Conservation (phyloP, 2,888 invertebrate species). For the Caenorhabditis sp. region DNA sequence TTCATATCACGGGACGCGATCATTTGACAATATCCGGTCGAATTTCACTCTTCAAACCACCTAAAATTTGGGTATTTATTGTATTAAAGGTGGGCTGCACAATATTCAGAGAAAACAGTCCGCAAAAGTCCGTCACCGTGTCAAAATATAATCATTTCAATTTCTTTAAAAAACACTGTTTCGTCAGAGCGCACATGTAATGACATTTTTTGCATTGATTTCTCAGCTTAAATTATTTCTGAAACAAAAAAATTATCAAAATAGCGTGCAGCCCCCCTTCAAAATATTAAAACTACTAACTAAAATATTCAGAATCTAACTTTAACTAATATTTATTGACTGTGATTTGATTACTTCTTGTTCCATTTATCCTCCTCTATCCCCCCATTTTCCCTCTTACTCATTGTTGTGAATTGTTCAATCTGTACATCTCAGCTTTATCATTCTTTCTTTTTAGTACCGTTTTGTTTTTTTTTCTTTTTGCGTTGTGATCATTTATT, state of each 20-base stretch:
- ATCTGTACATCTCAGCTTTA: slow-evolving; percentile 1
- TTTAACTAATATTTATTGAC: neutral
- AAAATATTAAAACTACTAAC: no score
- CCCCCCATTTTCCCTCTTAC: no score
- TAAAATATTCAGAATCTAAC: no score
- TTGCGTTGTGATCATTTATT: neutral
- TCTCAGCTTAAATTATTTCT: no score
- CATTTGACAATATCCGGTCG: neutral
- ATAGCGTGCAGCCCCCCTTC: no score
- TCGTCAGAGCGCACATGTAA: no score
- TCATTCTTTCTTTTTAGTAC: neutral
- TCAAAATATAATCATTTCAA: no score
- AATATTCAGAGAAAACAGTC: no score
- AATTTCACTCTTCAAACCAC: neutral
- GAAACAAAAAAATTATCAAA: no score
- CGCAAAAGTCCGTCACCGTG: no score
- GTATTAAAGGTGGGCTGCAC: no score
- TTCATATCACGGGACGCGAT: neutral
- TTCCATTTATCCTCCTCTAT: neutral
- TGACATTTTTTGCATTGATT: neutral
- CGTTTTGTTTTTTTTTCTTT: neutral
- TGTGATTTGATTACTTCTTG: neutral
- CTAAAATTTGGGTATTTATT: neutral
- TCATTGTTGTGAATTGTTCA: neutral
- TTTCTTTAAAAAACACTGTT: no score